Conservation (phyloP, 2,888 invertebrate species). For the Capitulum mitella region DNA sequence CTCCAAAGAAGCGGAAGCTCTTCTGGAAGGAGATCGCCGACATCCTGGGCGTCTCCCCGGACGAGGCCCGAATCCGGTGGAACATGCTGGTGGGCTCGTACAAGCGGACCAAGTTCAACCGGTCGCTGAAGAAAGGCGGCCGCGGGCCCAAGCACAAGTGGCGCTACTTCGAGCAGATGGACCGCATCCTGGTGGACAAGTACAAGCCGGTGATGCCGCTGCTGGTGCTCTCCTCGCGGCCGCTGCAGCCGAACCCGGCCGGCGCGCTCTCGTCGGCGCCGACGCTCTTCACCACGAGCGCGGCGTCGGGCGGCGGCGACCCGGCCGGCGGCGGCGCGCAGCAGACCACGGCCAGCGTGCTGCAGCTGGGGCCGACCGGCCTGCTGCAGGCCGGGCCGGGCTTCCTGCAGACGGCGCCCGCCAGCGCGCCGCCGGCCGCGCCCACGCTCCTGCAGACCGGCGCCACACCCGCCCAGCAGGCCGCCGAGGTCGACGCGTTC, state of each 20-base stretch:
- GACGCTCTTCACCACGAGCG: background rate
- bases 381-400: too few relatives aligned
- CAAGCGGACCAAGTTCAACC: background rate
- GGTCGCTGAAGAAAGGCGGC: background rate
- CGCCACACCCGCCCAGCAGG: background rate
- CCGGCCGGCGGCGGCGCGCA: background rate
- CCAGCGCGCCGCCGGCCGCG: background rate
- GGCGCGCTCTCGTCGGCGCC: background rate
- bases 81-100: slow-evolving; percentile 15
- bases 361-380: background rate
- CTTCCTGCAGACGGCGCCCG: too few relatives aligned
- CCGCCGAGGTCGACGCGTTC: background rate
- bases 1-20: slow-evolving; percentile 6
- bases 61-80: slow-evolving; percentile 6
- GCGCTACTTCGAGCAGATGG: slow-evolving; percentile 10
- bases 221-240: background rate
- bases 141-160: background rate
- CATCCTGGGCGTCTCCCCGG: background rate
- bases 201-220: background rate
- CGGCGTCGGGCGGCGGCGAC: too few relatives aligned
- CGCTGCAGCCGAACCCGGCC: background rate
- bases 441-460: background rate
- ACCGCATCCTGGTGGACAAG: background rate
- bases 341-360: background rate
- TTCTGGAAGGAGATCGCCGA: background rate